Conservation (phyloP, 2,797 vertebrate species). For the Microcaecilia unicolor region DNA sequence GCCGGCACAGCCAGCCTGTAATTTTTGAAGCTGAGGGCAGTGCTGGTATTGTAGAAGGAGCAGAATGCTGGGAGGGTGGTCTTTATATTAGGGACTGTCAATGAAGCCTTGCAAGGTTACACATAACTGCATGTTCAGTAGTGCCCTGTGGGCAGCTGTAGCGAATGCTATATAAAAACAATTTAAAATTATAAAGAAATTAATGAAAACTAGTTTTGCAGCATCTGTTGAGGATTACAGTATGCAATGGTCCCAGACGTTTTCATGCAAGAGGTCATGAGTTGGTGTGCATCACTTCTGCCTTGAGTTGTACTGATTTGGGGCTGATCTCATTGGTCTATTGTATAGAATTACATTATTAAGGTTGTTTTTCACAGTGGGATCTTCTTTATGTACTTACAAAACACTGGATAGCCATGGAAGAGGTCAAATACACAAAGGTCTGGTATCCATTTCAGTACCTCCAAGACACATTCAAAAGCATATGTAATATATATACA, state of each 20-base stretch:
- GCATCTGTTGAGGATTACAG: conserved; percentile 70
- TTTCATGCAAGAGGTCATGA: conserved; percentile 51
- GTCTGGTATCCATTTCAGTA: conserved; percentile 48
- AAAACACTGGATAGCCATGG: conserved; percentile 35
- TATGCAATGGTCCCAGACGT: conserved; percentile 18
- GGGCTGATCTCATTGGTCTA: conserved; percentile 13
- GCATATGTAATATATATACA: conserved; percentile 57
- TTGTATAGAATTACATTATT: conserved; percentile 11
- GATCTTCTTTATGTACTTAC: conserved; percentile 44
- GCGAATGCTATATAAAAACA: conserved; percentile 14
- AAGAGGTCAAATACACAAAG: conserved; percentile 43
- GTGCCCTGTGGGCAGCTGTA: too few relatives aligned
- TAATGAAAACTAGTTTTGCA: conserved; percentile 42
- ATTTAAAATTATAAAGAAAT: conserved; percentile 22
- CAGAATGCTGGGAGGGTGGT: too few relatives aligned
- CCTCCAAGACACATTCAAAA: conserved; percentile 45
- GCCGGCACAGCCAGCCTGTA: too few relatives aligned
- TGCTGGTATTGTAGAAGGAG: too few relatives aligned
- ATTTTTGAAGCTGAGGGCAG: too few relatives aligned
- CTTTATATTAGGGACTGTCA: too few relatives aligned
- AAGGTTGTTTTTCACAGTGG: conserved; percentile 40
- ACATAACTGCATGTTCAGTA: too few relatives aligned
- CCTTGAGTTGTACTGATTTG: too few relatives aligned
- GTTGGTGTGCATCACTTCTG: conserved; percentile 30
- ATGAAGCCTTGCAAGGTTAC: too few relatives aligned